These are phyloP conservation scores for Scaptomyza tumidula DNA, from an alignment of 2,888 invertebrate species.

Conservation along the genomic window DNA sequence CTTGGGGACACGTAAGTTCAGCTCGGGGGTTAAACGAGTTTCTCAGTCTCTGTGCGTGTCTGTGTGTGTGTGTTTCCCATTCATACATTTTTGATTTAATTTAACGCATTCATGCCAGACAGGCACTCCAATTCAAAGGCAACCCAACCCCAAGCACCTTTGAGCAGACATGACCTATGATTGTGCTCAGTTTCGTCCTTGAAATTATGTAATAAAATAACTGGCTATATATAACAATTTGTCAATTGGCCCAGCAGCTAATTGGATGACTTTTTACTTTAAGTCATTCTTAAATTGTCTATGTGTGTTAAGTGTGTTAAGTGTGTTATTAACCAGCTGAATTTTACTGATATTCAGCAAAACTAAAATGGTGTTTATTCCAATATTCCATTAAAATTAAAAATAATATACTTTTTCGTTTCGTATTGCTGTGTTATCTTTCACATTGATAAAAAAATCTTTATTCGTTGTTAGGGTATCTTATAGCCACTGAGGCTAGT, in stretches of 20 bases:
- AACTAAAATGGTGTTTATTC: background rate
- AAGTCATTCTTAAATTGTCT: conserved; percentile 1
- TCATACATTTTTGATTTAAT: conserved; percentile 69
- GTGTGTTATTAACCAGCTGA: background rate
- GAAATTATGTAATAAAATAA: conserved; percentile 13
- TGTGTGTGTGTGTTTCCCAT: conserved; percentile 12
- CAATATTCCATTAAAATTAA: background rate
- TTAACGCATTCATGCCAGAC: conserved; percentile 43
- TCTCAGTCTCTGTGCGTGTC: background rate
- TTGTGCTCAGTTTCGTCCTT: conserved; percentile 5
- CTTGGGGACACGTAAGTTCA: conserved; percentile 68
- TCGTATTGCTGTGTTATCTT: too few relatives aligned
- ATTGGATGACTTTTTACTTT: conserved; percentile 7
- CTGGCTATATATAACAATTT: too few relatives aligned
- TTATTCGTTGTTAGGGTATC: background rate
- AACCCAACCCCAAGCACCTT: background rate
- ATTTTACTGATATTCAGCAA: background rate
- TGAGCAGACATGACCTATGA: conserved; percentile 8
- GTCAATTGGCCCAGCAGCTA: conserved; percentile 3
- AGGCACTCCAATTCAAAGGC: background rate
- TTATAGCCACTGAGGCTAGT: background rate
- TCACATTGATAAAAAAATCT: background rate
- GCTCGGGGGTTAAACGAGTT: conserved; percentile 32
- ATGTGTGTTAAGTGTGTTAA: conserved; percentile 15
- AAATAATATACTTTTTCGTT: background rate